Evolutionary conservation across 2,888 invertebrate species (phyloP).

Genomic region (Sinelater perroti): DNA sequence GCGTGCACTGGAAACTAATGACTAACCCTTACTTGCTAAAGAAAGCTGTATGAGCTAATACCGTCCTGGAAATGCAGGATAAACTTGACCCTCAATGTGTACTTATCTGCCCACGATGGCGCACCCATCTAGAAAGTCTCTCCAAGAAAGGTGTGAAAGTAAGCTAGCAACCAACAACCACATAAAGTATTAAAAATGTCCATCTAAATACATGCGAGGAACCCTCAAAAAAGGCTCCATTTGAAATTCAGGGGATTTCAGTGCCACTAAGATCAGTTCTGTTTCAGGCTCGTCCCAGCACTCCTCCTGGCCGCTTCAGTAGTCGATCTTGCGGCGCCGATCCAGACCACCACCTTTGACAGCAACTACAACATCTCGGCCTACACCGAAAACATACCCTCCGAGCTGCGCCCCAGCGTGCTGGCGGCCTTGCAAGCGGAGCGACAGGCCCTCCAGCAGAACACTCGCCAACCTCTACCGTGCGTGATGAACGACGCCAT

Average conservation of each 20-base stretch:
- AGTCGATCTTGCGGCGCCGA: conserved; percentile 1
- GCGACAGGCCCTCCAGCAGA: conserved; percentile 27
- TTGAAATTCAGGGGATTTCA: too few relatives aligned
- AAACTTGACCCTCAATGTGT: conserved; percentile 4
- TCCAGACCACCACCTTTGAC: conserved; percentile 9
- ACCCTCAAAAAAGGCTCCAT: too few relatives aligned
- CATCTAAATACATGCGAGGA: too few relatives aligned
- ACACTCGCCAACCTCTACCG: conserved; percentile 46
- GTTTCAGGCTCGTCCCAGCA: conserved; percentile 19
- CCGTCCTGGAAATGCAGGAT: neutral
- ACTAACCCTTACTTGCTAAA: too few relatives aligned
- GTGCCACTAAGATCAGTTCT: too few relatives aligned
- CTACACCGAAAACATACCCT: conserved; percentile 56
- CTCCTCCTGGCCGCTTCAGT: conserved; percentile 1
- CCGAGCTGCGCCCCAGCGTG: conserved; percentile 53
- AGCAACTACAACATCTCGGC: conserved; percentile 50
- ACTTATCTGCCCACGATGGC: neutral
- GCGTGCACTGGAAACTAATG: too few relatives aligned
- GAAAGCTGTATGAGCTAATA: too few relatives aligned
- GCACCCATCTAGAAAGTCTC: conserved; percentile 7
- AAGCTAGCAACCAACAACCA: neutral
- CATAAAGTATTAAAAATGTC: too few relatives aligned
- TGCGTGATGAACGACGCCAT: conserved; percentile 62
- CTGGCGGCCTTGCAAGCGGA: conserved; percentile 54
- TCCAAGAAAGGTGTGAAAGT: conserved; percentile 1